These are phyloP conservation scores for Ophioninae sp. DNA, from an alignment of 2,888 invertebrate species.

Conservation along the genomic window DNA sequence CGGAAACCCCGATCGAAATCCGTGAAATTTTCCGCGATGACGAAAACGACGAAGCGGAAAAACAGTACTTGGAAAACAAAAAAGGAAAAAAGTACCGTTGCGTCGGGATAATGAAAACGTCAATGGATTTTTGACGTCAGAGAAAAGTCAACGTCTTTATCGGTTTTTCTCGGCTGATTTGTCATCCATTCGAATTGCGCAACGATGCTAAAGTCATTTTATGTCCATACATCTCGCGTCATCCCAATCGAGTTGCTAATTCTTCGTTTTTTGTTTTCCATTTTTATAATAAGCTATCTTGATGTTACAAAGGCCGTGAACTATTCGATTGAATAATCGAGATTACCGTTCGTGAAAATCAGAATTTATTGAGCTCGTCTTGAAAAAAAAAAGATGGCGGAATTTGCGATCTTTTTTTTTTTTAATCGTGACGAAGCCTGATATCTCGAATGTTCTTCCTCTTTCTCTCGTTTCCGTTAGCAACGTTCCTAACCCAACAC, in stretches of 20 bases:
- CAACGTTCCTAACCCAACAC: conserved; percentile 3
- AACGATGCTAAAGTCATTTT: neutral
- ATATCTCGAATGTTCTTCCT: neutral
- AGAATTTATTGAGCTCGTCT: neutral
- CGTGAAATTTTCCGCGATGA: neutral
- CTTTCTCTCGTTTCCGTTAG: neutral
- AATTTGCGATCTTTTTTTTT: neutral
- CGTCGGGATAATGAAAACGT: neutral
- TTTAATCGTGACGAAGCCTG: neutral
- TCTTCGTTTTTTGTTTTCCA: conserved; percentile 40
- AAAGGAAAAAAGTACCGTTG: neutral
- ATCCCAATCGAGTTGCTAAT: conserved; percentile 1
- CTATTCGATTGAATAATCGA: conserved; percentile 2
- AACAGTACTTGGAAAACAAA: neutral
- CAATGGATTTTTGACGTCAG: neutral
- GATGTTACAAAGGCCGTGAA: conserved; percentile 41
- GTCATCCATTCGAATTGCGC: neutral
- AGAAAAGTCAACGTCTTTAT: neutral
- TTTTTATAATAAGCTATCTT: conserved; percentile 39
- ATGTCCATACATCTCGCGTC: neutral
- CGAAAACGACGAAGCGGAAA: neutral
- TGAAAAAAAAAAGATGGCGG: neutral
- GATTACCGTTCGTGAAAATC: neutral
- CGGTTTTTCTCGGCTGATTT: neutral
- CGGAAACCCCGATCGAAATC: neutral